Evolutionary conservation across 2,797 vertebrate genomes (phyloP).

Genomic region (Microchirus variegatus): DNA sequence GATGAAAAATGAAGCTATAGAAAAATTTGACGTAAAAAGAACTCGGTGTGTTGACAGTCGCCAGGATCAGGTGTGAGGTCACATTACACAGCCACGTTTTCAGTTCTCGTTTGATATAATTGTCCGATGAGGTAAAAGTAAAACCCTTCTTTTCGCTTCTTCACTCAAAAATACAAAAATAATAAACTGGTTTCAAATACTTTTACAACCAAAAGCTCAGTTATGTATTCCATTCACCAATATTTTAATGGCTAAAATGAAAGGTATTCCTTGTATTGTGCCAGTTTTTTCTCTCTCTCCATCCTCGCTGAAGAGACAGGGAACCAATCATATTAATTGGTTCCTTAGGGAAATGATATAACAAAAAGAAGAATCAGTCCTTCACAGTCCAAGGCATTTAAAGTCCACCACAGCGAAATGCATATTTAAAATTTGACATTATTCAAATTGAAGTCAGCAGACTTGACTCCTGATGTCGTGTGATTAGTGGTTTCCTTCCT

Average conservation of each 20-base stretch:
- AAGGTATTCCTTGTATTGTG: background rate
- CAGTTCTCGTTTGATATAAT: too few species aligned
- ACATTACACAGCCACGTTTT: too few species aligned
- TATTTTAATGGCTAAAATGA: slow-evolving; percentile 23
- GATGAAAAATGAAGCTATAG: too few species aligned
- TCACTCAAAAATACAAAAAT: too few species aligned
- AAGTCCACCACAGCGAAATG: slow-evolving; percentile 41
- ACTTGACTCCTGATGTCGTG: slow-evolving; percentile 2
- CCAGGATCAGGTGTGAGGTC: too few species aligned
- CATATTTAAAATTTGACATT: slow-evolving; percentile 29
- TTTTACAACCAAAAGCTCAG: background rate
- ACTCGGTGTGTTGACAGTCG: too few species aligned
- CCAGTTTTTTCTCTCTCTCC: slow-evolving; percentile 1
- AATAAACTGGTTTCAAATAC: too few species aligned
- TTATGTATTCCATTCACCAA: background rate
- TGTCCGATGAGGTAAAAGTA: too few species aligned
- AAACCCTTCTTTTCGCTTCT: too few species aligned
- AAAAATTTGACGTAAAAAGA: too few species aligned
- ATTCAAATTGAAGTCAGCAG: slow-evolving; percentile 28
- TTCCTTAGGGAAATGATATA: slow-evolving; percentile 58
- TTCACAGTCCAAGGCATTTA: slow-evolving; percentile 41
- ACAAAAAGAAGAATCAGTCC: slow-evolving; percentile 37
- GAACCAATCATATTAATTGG: slow-evolving; percentile 72
- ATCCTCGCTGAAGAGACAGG: slow-evolving; percentile 44
- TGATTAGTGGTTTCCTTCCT: slow-evolving; percentile 49